Evolutionary conservation across 2,888 invertebrate species (phyloP).

Genomic region (Exephanes ischioxanthus): DNA sequence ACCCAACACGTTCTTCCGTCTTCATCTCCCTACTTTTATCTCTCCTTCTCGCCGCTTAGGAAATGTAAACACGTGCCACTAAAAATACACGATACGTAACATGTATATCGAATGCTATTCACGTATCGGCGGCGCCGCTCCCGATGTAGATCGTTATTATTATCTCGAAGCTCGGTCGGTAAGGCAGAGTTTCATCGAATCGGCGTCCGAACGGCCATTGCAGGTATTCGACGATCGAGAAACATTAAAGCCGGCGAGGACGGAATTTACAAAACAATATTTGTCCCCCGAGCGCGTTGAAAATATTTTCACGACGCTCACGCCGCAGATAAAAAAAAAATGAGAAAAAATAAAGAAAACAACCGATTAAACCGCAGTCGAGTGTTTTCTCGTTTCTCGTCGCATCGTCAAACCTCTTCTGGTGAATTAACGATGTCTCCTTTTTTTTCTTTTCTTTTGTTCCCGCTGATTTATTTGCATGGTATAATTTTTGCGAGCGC

Average conservation of each 20-base stretch:
- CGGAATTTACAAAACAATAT: constrained; percentile 5
- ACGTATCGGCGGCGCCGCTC: not conserved
- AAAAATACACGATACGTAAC: constrained; percentile 10
- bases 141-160: not conserved
- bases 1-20: not conserved
- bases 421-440: not conserved
- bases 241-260: not conserved
- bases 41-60: not conserved
- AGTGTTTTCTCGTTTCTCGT: not conserved
- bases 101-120: not conserved
- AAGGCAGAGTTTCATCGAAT: not conserved
- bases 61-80: constrained; percentile 11
- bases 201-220: not conserved
- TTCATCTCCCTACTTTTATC: not conserved
- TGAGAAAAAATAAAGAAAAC: not conserved
- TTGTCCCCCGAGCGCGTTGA: not conserved
- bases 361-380: not conserved
- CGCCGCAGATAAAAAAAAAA: not conserved
- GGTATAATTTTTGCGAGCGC: constrained; percentile 33
- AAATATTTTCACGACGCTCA: constrained; percentile 28
- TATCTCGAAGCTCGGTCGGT: not conserved
- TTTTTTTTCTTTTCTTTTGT: not conserved
- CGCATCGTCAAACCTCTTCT: not conserved
- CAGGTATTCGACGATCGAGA: not conserved
- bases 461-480: constrained; percentile 26